Percentiles rank a stretch among this genome's conserved stretches.
phyloP scores from a whole-genome alignment of 2,113 vertebrate species.

The Riparia riparia region DNA sequence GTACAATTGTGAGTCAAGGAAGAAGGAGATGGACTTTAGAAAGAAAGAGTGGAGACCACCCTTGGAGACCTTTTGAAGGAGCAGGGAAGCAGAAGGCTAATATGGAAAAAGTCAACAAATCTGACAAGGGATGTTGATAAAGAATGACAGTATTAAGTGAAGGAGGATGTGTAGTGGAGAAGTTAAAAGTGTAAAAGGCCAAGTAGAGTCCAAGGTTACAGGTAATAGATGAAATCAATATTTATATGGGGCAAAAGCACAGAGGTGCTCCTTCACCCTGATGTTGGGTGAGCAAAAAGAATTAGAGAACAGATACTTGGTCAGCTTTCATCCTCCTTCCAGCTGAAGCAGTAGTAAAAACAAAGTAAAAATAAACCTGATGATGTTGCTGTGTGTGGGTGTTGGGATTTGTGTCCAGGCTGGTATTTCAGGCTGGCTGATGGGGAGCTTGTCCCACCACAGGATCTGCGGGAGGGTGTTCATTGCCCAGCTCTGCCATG shows the following conservation, averaged over 20 bases:
- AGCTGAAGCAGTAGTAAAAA: neutral
- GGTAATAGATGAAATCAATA: neutral
- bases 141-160: neutral
- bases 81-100: neutral
- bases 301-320: neutral
- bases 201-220: neutral
- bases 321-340: neutral
- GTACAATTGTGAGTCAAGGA: neutral
- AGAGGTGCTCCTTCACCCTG: neutral
- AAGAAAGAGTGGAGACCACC: neutral
- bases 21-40: neutral
- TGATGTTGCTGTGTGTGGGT: neutral
- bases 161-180: neutral
- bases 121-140: neutral
- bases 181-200: neutral
- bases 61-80: neutral
- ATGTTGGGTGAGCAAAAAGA: neutral
- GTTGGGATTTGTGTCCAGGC: neutral
- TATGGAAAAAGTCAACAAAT: neutral
- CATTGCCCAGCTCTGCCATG: accelerated
- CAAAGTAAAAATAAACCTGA: neutral
- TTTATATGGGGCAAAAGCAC: neutral
- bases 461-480: neutral
- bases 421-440: neutral
- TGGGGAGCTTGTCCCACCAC: accelerated